Percentiles rank a stretch among this genome's conserved stretches.
These are phyloP conservation scores for Eilema caniola DNA, from an alignment of 2,888 invertebrate species.

Conservation along the genomic window DNA sequence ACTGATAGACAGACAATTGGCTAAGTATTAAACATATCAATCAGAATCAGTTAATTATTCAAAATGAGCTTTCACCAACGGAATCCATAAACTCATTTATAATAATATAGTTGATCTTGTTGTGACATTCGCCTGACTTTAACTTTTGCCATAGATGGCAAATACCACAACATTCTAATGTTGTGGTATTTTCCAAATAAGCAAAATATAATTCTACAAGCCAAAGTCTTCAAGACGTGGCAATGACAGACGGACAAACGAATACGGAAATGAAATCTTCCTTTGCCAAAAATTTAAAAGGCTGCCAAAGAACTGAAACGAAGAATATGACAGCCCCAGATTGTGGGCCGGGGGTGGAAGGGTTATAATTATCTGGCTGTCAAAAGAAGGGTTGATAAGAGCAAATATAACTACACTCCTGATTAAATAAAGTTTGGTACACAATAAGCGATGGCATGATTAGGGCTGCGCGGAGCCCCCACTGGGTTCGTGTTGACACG, in stretches of 20 bases:
- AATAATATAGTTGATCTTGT: neutral
- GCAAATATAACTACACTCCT: conserved; percentile 39
- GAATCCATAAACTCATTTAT: neutral
- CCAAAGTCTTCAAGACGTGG: conserved; percentile 34
- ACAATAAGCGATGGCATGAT: conserved; percentile 10
- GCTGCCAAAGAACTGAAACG: conserved; percentile 35
- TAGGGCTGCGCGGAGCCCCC: conserved; percentile 2
- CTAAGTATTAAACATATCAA: conserved; percentile 11
- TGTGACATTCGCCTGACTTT: neutral
- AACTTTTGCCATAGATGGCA: conserved; percentile 1
- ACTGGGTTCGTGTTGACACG: conserved; percentile 3
- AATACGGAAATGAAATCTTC: conserved; percentile 50
- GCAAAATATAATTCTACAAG: conserved; percentile 24
- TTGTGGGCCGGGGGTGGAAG: conserved; percentile 40
- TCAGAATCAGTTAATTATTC: neutral
- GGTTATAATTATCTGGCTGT: conserved; percentile 50
- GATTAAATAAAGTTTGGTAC: conserved; percentile 29
- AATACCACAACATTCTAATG: no score
- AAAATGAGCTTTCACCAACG: conserved; percentile 1
- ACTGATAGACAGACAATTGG: neutral
- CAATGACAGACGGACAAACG: conserved; percentile 45
- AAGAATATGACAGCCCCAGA: conserved; percentile 46
- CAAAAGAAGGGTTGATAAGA: conserved; percentile 42
- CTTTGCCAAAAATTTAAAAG: conserved; percentile 44
- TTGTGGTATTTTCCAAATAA: conserved; percentile 10